Base-by-base conservation (phyloP, 2,797 vertebrate genomes). In the Halcyon leucocephala region DNA sequence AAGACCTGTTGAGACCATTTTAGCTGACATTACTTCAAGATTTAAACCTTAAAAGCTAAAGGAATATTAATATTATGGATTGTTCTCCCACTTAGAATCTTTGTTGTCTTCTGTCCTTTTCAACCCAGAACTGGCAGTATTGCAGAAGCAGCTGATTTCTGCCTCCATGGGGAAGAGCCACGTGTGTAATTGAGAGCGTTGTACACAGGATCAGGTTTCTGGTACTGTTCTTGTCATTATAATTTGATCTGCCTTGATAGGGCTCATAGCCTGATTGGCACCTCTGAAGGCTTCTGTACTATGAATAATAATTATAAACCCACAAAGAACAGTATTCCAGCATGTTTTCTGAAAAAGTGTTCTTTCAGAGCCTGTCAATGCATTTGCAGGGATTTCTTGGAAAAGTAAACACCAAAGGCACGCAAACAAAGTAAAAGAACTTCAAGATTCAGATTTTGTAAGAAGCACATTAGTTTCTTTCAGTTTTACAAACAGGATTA, bases 401-500 rank as follows among this genome's bases (percentile, higher is more conserved):
- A 80, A 93, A 95, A 76, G 41, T 61, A 88, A 93, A 89, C 41
- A 83, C 44, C 7, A 6, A 89, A 87, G 62, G 62, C 61, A 69
- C 44, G 51, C 71, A 55, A 96, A 35, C n/a, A 26, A 2, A 58
- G 80, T 22, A 57, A 51, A 37, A 51, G 12, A 69, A 29, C 29
- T 55, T 80, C 81, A 91, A 61, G 69, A 92, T 92, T 96, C 88
- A 80, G 91, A 92, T 85, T 94, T 96, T 92, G 71, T 62, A 65
- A 74, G 83, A 95, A 96, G 91, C 80, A 87, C 2, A 2, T 77
- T 82, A 87, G 58, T 89, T 94, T 94, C 86, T 79, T 93, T 95
- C 66, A 87, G 96, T 93, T 96, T 90, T 94, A 82, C 94, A 96
- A 96, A 96, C 94, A 96, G 95, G 96, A 97, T 97, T 97, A 97